phyloP scores from a whole-genome alignment of 2,113 vertebrate genomes.

The Aviceda subcristata region DNA sequence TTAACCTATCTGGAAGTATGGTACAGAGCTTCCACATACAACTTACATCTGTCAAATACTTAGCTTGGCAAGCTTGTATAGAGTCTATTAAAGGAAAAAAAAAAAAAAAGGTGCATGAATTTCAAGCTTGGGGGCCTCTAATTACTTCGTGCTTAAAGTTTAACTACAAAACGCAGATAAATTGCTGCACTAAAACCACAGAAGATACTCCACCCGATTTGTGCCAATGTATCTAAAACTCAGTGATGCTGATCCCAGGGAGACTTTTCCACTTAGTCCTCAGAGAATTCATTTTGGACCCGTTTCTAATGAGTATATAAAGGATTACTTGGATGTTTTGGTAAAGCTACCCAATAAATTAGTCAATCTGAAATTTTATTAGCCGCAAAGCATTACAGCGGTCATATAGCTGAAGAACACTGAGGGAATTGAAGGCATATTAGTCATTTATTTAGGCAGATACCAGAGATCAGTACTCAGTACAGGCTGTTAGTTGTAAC shows the following conservation, averaged over 20 bases:
- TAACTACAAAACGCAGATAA: constrained; percentile 73
- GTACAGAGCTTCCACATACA: constrained; percentile 25
- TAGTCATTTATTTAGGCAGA: constrained; percentile 55
- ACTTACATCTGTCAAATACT: neutral
- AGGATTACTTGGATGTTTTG: constrained; percentile 71
- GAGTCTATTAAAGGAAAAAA: constrained; percentile 45
- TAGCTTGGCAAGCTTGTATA: neutral
- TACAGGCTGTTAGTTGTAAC: constrained; percentile 34
- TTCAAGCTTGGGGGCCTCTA: constrained; percentile 71
- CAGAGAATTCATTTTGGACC: constrained; percentile 31
- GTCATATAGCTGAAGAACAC: constrained; percentile 46
- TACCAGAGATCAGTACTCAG: constrained; percentile 51
- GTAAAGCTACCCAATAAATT: constrained; percentile 70
- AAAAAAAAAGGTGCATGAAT: constrained; percentile 55
- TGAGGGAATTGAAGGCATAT: constrained; percentile 31
- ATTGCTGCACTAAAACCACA: constrained; percentile 65
- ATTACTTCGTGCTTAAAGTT: constrained; percentile 70
- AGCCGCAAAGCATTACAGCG: constrained; percentile 34
- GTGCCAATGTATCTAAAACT: constrained; percentile 51
- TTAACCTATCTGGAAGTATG: constrained; percentile 28
- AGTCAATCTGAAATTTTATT: constrained; percentile 72
- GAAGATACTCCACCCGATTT: constrained; percentile 58
- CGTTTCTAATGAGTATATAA: constrained; percentile 59
- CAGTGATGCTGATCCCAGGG: constrained; percentile 56
- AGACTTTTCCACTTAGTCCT: constrained; percentile 46